A percentile compares a stretch with the other conserved stretches of the same genome.
Conservation (phyloP, 2,797 vertebrate genomes). For the Fundulus diaphanus region DNA sequence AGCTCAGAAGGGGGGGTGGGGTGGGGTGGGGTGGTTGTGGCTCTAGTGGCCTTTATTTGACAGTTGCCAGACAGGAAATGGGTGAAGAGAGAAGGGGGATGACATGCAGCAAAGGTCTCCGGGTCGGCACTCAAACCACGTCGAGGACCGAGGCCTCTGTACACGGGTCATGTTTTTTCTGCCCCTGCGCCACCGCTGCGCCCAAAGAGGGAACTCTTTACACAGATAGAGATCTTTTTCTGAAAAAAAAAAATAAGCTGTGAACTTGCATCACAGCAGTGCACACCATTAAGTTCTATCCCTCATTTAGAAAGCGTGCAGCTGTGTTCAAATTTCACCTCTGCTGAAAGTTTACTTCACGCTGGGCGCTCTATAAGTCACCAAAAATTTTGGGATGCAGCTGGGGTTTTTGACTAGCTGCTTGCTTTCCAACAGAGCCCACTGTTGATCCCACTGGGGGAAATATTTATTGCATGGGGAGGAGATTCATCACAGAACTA, state of each 20-base stretch:
- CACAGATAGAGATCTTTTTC: not conserved
- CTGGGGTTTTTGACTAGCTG: constrained; percentile 1
- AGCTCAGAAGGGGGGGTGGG: too few species aligned
- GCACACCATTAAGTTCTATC: not conserved
- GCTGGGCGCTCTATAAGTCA: not conserved
- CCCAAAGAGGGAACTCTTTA: constrained; percentile 12
- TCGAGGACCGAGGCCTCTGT: too few species aligned
- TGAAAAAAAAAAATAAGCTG: not conserved
- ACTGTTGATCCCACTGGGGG: not conserved
- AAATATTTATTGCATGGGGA: not conserved
- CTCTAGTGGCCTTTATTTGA: too few species aligned
- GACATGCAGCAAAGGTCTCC: too few species aligned
- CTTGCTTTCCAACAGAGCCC: constrained; percentile 1
- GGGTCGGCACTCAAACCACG: too few species aligned
- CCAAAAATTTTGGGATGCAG: constrained; percentile 11
- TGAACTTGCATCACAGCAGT: not conserved
- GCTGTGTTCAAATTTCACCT: not conserved
- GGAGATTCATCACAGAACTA: not conserved
- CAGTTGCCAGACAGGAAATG: too few species aligned
- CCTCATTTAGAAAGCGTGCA: not conserved
- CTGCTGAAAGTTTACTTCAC: not conserved
- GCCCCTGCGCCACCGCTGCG: too few species aligned
- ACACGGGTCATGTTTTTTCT: too few species aligned
- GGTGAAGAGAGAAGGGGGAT: too few species aligned
- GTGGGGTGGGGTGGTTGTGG: too few species aligned